Base-by-base conservation (phyloP, 2,113 vertebrate species). In the Columba janthina region DNA sequence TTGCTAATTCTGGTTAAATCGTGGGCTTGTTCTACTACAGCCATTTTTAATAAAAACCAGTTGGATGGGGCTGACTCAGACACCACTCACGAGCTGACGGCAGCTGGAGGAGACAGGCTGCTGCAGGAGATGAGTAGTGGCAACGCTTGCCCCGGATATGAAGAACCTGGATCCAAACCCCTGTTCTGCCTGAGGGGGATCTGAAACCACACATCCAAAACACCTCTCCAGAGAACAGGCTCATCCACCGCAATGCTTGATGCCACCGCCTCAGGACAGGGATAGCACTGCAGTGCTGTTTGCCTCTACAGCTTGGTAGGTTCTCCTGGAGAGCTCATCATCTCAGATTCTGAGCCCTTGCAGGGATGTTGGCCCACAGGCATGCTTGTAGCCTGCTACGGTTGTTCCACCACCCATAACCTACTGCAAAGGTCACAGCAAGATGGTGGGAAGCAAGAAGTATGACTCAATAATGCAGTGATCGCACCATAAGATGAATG, bases 191-290 rank as follows among this genome's bases (percentile, higher is more conserved):
- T 0, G 1, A 82, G 31, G 75, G 44, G 18, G 20, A 81, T 53
- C 8, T 67, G 34, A 95, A 69, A 15, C 38, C 77, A 81, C 42
- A 38, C 51, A 80, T 18, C 46, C n/a, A 58, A 31, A 76, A 66
- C 11, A 4, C 61, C 61, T 48, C 73, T 56, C 24, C 0, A 1
- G n/a, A 74, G 51, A 70, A 31, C 5, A 1, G 40, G 51, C 64
- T 66, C 2, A 0, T 31, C 65, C n/a, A 85, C n/a, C 11, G 2
- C 56, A 38, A 13, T 0, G 1, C 12, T 25, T 12, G 0, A 0
- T n/a, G n/a, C 42, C 46, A 80, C 61, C 3, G 7, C 56, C 65
- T 18, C 0, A 0, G 36, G 36, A 74, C 36, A 19, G 12, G 10
- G 56, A n/a, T 1, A 54, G 62, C 31, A 64, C 3, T 2, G 0